phyloP scores from a whole-genome alignment of 2,888 invertebrate genomes.

The Ametastegia equiseti region DNA sequence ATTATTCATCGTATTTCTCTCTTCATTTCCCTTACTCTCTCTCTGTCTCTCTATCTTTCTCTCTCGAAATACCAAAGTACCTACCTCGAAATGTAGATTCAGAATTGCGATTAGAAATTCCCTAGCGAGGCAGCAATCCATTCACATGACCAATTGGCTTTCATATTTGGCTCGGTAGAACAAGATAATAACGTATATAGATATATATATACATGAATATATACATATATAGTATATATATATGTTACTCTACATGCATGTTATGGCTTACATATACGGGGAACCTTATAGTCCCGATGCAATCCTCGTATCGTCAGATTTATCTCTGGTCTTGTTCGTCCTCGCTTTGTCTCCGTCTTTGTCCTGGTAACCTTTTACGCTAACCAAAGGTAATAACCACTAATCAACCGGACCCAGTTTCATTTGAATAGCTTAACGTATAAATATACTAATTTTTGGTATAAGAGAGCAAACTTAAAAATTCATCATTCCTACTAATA shows the following conservation, averaged over 20 bases:
- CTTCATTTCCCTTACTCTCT: background rate
- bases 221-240: too few relatives aligned
- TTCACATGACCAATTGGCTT: background rate
- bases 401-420: background rate
- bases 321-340: background rate
- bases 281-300: background rate
- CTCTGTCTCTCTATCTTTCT: background rate
- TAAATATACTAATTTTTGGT: background rate
- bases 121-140: conserved; percentile 7
- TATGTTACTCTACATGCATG: background rate
- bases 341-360: background rate
- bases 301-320: background rate
- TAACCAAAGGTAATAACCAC: background rate
- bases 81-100: background rate
- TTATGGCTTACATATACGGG: too few relatives aligned
- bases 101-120: background rate
- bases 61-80: conserved; percentile 2
- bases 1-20: conserved; percentile 8
- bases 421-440: background rate
- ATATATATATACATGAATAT: background rate
- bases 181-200: background rate
- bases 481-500: too few relatives aligned
- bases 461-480: too few relatives aligned
- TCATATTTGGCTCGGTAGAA: background rate
- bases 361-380: background rate